These are phyloP conservation scores for Pterocles burchelli DNA, from an alignment of 2,113 vertebrate genomes.

Conservation along the genomic window DNA sequence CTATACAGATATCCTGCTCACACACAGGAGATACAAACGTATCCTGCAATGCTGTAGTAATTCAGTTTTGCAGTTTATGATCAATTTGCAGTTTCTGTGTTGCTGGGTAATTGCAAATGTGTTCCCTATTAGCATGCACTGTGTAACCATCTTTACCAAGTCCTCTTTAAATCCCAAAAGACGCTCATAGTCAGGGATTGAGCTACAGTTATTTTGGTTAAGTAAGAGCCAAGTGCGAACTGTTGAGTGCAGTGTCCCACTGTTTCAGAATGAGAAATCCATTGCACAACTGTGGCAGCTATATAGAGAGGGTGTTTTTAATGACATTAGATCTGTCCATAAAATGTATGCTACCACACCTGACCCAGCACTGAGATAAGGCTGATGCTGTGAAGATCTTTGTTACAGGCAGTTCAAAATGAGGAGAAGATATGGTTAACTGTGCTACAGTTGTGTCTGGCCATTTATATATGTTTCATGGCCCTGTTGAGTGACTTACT, in stretches of 20 bases:
- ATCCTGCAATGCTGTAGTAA: constrained; percentile 3
- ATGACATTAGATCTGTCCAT: background rate
- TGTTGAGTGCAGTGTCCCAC: background rate
- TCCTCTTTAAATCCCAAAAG: background rate
- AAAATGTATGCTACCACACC: background rate
- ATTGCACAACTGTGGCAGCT: background rate
- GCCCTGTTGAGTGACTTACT: background rate
- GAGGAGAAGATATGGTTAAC: background rate
- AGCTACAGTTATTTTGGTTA: background rate
- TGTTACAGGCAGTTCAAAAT: background rate
- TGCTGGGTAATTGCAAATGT: constrained; percentile 26
- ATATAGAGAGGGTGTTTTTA: background rate
- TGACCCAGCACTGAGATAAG: background rate
- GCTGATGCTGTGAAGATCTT: background rate
- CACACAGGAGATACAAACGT: background rate
- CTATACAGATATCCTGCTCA: constrained; percentile 1
- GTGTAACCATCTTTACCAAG: background rate
- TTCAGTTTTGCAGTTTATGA: background rate
- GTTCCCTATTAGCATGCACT: background rate
- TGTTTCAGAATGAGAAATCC: background rate
- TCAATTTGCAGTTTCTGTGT: constrained; percentile 5
- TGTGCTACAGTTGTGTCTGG: background rate
- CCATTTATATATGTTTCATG: background rate
- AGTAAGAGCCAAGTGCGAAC: background rate
- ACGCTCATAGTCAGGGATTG: background rate